Evolutionary conservation across 1,140 invertebrate species (phyloP), one percentile per base, ranked within the genome.

Genomic region (Euborellia annulipes): DNA sequence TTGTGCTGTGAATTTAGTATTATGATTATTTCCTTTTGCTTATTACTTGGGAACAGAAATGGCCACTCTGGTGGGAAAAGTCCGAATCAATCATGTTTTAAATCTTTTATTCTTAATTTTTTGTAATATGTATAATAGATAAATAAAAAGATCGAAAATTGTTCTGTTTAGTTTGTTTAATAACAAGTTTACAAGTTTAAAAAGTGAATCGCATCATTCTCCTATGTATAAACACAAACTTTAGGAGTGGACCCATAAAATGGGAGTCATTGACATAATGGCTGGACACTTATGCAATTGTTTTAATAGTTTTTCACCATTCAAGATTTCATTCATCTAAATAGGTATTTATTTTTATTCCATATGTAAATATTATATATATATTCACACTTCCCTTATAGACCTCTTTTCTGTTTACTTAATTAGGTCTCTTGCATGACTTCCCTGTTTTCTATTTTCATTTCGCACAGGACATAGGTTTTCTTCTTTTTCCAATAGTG

Each of bases 191-290:
- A n/a, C n/a, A n/a, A n/a, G n/a, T n/a, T n/a, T n/a, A n/a, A n/a
- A n/a, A n/a, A n/a, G n/a, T n/a, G n/a, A n/a, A n/a, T n/a, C n/a
- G n/a, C n/a, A n/a, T n/a, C n/a, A n/a, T n/a, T n/a, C n/a, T n/a
- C n/a, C n/a, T n/a, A n/a, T n/a, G n/a, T n/a, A 39, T 40, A 37
- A 43, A 45, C 45, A 43, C 39, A 36, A 43, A 30, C 30, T 17
- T 27, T 49, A 39, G 41, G 46, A 23, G 34, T 20, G 36, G 37
- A 46, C 43, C 38, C 30, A 37, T 43, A 50, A 50, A 50, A 50
- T 50, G 48, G 48, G 48, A 50, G 48, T 50, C 48, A 50, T 50
- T 50, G 48, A 50, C 48, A 50, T 50, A 50, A 50, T 50, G 48
- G 48, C 48, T 50, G 48, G 45, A 30, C 36, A 45, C 23, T 27